phyloP scores from a whole-genome alignment of 2,888 invertebrate genomes.

The Phaedon cochleariae region DNA sequence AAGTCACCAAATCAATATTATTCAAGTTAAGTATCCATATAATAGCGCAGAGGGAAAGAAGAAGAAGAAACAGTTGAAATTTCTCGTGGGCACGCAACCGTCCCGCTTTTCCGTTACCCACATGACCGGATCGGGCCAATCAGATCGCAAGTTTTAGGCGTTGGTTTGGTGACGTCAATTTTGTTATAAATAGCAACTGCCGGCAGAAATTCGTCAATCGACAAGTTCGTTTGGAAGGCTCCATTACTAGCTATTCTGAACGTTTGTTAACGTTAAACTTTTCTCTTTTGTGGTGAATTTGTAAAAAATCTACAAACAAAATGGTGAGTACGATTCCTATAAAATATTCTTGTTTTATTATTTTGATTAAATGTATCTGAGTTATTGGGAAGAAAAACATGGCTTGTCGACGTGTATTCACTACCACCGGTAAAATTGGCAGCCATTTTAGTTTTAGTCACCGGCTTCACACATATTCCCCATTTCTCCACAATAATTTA shows the following conservation, averaged over 20 bases:
- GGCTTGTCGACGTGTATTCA: no score
- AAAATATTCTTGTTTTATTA: slow-evolving; percentile 9
- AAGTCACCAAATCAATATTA: no score
- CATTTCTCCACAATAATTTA: no score
- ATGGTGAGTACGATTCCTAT: slow-evolving; percentile 49
- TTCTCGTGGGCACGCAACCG: neutral
- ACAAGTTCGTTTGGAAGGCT: slow-evolving; percentile 74
- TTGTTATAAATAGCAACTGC: slow-evolving; percentile 66
- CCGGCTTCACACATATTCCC: no score
- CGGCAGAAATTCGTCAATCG: slow-evolving; percentile 56
- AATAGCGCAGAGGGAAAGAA: slow-evolving; percentile 2
- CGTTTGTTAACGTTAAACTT: slow-evolving; percentile 52
- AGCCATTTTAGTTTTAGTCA: no score
- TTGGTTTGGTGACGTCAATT: slow-evolving; percentile 51
- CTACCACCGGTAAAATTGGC: no score
- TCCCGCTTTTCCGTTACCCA: slow-evolving; percentile 47
- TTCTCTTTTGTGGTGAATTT: slow-evolving; percentile 44
- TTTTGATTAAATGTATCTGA: no score
- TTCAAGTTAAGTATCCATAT: no score
- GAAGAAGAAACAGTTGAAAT: slow-evolving; percentile 7
- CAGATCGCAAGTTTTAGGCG: slow-evolving; percentile 60
- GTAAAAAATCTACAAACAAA: slow-evolving; percentile 46
- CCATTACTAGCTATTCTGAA: slow-evolving; percentile 70
- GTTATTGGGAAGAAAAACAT: no score
- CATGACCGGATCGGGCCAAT: slow-evolving; percentile 62